These are phyloP conservation scores for Pseudomugil gertrudae DNA, from an alignment of 2,797 vertebrate species.

Conservation along the genomic window DNA sequence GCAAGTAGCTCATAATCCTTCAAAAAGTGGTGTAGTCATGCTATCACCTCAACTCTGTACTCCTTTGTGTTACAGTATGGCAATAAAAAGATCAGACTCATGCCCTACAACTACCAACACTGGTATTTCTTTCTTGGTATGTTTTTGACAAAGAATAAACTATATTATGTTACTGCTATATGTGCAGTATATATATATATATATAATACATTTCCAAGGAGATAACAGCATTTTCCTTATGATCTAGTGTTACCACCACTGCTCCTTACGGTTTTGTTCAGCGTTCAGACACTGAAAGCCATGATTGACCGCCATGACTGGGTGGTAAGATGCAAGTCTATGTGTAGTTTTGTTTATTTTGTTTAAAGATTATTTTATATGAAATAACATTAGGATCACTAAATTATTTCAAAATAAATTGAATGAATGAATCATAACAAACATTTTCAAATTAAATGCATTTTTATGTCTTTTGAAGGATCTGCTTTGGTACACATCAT, in stretches of 20 bases:
- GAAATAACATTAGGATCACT: background rate
- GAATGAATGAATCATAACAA: background rate
- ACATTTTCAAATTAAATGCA: background rate
- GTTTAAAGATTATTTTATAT: background rate
- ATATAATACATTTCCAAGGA: background rate
- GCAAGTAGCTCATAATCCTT: conserved; percentile 74
- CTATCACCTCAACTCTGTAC: conserved; percentile 1
- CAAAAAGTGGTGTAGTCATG: too few relatives aligned
- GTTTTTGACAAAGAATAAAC: conserved; percentile 54
- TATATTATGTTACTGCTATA: too few relatives aligned
- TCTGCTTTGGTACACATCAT: conserved; percentile 88
- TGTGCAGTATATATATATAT: too few relatives aligned
- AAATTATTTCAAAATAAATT: too few relatives aligned
- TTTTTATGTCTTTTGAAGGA: conserved; percentile 79
- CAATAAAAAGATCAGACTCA: conserved; percentile 91
- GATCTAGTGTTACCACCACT: conserved; percentile 90
- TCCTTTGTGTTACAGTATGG: conserved; percentile 85
- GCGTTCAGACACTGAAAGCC: conserved; percentile 88
- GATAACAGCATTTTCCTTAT: conserved; percentile 34
- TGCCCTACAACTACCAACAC: conserved; percentile 94
- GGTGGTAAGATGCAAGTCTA: conserved; percentile 51
- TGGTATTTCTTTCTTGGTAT: conserved; percentile 95
- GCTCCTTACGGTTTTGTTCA: conserved; percentile 93
- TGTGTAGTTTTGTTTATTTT: background rate
- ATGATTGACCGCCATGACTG: conserved; percentile 88